phyloP scores from a whole-genome alignment of 2,113 vertebrate genomes.

The Tachysurus vachellii region DNA sequence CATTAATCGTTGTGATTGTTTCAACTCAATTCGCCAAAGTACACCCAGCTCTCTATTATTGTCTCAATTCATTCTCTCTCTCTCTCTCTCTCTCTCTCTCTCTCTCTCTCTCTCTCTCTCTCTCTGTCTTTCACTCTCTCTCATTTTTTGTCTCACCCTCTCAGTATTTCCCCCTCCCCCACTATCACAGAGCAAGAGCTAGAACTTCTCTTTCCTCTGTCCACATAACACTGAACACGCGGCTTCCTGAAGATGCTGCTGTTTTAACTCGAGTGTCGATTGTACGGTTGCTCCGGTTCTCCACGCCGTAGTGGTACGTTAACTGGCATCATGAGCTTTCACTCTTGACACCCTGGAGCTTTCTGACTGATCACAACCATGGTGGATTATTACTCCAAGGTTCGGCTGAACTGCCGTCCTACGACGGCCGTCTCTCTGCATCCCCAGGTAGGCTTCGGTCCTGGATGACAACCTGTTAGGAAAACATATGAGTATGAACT shows the following conservation, averaged over 20 bases:
- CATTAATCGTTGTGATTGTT: neutral
- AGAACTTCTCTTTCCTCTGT: constrained; percentile 69
- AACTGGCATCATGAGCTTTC: constrained; percentile 6
- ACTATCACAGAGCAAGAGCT: constrained; percentile 51
- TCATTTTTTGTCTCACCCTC: neutral
- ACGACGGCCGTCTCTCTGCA: constrained; percentile 44
- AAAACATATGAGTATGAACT: too few species aligned
- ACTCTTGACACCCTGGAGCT: constrained; percentile 9
- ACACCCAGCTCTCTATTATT: neutral
- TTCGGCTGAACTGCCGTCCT: constrained; percentile 38
- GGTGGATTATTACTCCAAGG: constrained; percentile 52
- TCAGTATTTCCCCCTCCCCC: constrained; percentile 13
- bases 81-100: neutral
- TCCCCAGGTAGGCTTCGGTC: constrained; percentile 40
- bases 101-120: neutral
- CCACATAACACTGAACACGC: constrained; percentile 54
- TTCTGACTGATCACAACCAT: constrained; percentile 36
- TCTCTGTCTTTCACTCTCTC: neutral
- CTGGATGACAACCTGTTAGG: neutral
- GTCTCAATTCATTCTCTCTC: neutral
- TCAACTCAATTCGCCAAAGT: neutral
- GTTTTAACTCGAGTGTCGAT: neutral
- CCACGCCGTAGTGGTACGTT: neutral
- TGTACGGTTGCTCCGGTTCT: neutral
- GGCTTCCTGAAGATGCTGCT: constrained; percentile 39